These are phyloP conservation scores for Orchestia grillus DNA, from an alignment of 1,140 invertebrate genomes.

Conservation along the genomic window DNA sequence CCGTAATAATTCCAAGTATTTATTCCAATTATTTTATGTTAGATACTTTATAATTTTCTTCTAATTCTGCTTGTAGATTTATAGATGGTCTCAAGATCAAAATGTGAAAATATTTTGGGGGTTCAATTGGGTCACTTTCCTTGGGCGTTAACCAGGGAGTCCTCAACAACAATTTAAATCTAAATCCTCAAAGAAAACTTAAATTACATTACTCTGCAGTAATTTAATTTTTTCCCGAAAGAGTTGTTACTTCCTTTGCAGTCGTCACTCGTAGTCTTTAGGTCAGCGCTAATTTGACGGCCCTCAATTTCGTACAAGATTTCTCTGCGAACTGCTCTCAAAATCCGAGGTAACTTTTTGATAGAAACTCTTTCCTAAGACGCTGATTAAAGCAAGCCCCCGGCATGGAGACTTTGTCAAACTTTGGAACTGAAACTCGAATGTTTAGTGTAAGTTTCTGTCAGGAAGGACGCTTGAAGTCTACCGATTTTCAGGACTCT, in stretches of 20 bases:
- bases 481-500: neutral
- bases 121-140: too few species aligned
- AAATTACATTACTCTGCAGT: too few species aligned
- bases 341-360: neutral
- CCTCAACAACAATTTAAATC: too few species aligned
- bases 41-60: too few species aligned
- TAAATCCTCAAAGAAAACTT: too few species aligned
- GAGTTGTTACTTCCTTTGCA: neutral
- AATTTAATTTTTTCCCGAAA: too few species aligned
- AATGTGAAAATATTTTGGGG: too few species aligned
- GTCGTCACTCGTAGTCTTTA: neutral
- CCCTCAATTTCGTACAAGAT: neutral
- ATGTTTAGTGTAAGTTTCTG: neutral
- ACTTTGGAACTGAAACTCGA: neutral
- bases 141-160: too few species aligned
- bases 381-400: neutral
- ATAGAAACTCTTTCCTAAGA: neutral
- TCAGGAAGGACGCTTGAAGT: neutral
- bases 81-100: too few species aligned
- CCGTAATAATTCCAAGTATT: too few species aligned
- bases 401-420: neutral
- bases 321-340: neutral
- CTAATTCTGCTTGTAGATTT: too few species aligned
- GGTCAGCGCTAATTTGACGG: neutral
- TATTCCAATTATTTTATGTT: too few species aligned